phyloP scores from a whole-genome alignment of 2,113 vertebrate species.

The Podarcis cretensis region DNA sequence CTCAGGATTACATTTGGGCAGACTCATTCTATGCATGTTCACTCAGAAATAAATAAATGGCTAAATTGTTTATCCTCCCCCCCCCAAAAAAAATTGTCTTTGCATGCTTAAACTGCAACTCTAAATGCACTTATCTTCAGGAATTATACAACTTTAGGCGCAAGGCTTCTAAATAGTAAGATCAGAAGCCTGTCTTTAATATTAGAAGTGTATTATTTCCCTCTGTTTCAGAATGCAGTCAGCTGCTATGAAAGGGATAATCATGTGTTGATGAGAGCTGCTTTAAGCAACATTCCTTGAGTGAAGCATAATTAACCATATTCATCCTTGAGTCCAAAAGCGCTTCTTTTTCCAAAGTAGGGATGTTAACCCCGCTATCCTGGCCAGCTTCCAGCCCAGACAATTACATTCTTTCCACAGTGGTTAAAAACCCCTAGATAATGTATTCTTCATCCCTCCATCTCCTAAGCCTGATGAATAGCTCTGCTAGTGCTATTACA shows the following conservation, averaged over 20 bases:
- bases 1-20: background rate
- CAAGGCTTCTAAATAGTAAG: background rate
- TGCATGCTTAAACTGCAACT: background rate
- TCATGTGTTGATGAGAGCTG: conserved; percentile 13
- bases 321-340: conserved; percentile 39
- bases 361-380: conserved; percentile 47
- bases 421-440: conserved; percentile 57
- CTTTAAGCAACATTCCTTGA: conserved; percentile 34
- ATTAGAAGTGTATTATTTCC: background rate
- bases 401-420: conserved; percentile 57
- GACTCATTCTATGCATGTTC: background rate
- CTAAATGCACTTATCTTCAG: background rate
- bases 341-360: background rate
- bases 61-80: background rate
- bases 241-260: conserved; percentile 30
- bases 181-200: background rate
- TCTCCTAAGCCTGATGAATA: conserved; percentile 43
- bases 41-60: background rate
- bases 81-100: background rate
- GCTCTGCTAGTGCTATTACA: conserved; percentile 2
- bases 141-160: no score
- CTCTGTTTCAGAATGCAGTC: background rate
- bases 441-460: conserved; percentile 44
- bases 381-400: conserved; percentile 52
- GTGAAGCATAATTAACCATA: conserved; percentile 45